Conservation (phyloP, 1,140 invertebrate genomes). For the Heliconius nattereri region DNA sequence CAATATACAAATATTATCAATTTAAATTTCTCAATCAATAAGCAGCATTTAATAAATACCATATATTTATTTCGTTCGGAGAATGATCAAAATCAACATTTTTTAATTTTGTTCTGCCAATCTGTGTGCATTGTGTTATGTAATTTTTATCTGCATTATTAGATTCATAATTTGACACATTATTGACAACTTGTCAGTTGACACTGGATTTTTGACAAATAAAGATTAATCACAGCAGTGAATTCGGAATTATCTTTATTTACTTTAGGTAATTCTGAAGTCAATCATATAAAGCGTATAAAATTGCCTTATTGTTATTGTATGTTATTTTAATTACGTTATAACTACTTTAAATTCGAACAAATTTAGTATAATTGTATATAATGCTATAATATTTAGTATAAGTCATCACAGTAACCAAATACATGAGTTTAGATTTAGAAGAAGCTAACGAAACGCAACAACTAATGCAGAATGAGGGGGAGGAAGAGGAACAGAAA, state of each 20-base stretch:
- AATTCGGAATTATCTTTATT: neutral
- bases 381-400: neutral
- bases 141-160: neutral
- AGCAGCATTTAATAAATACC: neutral
- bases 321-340: neutral
- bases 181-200: neutral
- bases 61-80: neutral
- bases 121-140: neutral
- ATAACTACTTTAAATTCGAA: neutral
- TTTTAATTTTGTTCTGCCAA: neutral
- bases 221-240: neutral
- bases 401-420: conserved; percentile 26
- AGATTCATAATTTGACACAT: too few relatives aligned
- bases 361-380: neutral
- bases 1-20: too few relatives aligned
- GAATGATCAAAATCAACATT: neutral
- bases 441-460: conserved; percentile 76
- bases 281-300: neutral
- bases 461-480: conserved; percentile 78
- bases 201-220: neutral
- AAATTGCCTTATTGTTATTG: neutral
- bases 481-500: conserved; percentile 73
- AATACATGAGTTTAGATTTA: conserved; percentile 76
- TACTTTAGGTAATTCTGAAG: neutral
- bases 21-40: too few relatives aligned